Evolutionary conservation across 2,888 invertebrate genomes (phyloP).

Genomic region (Tyria jacobaeae): DNA sequence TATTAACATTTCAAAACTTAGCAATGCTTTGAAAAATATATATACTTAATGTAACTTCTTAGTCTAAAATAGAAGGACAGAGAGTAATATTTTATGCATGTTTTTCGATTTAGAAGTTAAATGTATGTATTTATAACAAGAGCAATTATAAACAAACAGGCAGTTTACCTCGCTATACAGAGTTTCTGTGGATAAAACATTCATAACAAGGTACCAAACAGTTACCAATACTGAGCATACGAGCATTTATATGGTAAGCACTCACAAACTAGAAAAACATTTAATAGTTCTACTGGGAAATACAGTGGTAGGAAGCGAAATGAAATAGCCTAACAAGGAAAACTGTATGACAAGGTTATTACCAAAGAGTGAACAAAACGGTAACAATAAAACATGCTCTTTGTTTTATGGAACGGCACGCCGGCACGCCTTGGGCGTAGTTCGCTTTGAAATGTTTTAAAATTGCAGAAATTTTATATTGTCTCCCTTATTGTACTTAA

Average conservation of each 20-base stretch:
- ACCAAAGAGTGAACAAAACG: constrained; percentile 45
- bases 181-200: constrained; percentile 16
- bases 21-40: too few species aligned
- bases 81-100: too few species aligned
- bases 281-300: constrained; percentile 57
- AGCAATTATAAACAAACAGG: too few species aligned
- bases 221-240: constrained; percentile 28
- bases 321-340: constrained; percentile 51
- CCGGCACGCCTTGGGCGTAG: constrained; percentile 26
- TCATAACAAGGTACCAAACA: constrained; percentile 27
- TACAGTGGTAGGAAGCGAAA: constrained; percentile 42
- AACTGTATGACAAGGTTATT: constrained; percentile 56
- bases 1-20: too few species aligned
- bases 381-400: constrained; percentile 55
- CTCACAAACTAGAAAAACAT: constrained; percentile 48
- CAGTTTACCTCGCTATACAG: neutral
- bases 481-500: constrained; percentile 25
- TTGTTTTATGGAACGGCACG: constrained; percentile 48
- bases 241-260: constrained; percentile 43
- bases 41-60: too few species aligned
- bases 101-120: too few species aligned
- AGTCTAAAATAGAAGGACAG: too few species aligned
- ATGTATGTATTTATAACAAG: too few species aligned
- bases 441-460: constrained; percentile 30
- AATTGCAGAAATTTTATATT: constrained; percentile 31